Conservation (phyloP, 2,797 vertebrate species). For the Silurus lanzhouensis region DNA sequence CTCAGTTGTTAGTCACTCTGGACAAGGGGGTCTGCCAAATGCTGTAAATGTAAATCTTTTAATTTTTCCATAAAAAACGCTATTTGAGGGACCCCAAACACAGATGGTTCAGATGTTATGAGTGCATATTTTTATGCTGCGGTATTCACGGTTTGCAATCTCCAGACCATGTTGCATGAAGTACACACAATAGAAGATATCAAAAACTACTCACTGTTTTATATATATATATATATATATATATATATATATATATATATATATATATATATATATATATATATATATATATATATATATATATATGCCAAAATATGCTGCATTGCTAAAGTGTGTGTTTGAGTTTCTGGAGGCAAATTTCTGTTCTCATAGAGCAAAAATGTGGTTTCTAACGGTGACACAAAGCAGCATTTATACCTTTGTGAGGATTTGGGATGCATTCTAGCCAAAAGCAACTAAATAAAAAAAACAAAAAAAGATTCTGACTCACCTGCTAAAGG, state of each 20-base stretch:
- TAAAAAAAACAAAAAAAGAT: not conserved
- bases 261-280: not conserved
- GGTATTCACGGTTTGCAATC: too few relatives aligned
- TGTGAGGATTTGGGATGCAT: not conserved
- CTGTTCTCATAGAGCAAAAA: not conserved
- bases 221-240: not conserved
- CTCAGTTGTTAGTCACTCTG: too few relatives aligned
- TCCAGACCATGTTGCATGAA: not conserved
- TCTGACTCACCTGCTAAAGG: not conserved
- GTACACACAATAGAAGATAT: not conserved
- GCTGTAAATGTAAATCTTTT: too few relatives aligned
- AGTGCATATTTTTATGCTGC: not conserved
- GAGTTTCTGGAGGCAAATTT: not conserved
- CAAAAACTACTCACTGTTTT: not conserved
- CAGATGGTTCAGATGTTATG: not conserved
- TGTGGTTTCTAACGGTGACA: not conserved
- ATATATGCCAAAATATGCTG: not conserved
- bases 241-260: not conserved
- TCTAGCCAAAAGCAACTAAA: not conserved
- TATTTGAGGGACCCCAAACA: not conserved
- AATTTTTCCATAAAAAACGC: too few relatives aligned
- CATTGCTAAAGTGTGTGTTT: not conserved
- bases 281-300: not conserved
- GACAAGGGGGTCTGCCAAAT: too few relatives aligned
- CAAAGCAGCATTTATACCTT: not conserved